Conservation (phyloP, 2,797 vertebrate genomes). For the Poeciliopsis infans region DNA sequence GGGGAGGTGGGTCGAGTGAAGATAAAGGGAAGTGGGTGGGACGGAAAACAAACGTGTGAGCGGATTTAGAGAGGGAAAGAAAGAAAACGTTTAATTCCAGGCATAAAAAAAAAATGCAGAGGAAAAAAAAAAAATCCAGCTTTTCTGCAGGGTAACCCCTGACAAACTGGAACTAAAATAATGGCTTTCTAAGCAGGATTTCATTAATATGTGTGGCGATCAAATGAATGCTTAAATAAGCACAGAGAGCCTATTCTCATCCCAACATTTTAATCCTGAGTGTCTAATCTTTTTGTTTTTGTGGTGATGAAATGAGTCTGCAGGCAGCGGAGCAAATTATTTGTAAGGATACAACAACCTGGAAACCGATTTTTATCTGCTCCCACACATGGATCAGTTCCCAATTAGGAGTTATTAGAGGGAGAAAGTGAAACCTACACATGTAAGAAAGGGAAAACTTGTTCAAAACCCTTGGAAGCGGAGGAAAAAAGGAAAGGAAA, state of each 20-base stretch:
- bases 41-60: conserved; percentile 79
- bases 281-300: conserved; percentile 71
- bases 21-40: conserved; percentile 78
- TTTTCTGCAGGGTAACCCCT: conserved; percentile 54
- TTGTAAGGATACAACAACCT: conserved; percentile 72
- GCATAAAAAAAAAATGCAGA: conserved; percentile 43
- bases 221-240: conserved; percentile 57
- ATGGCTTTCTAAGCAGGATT: conserved; percentile 54
- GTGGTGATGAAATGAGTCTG: conserved; percentile 76
- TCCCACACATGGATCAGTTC: conserved; percentile 67
- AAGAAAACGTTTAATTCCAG: conserved; percentile 60
- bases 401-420: conserved; percentile 66
- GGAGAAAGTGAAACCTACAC: conserved; percentile 50
- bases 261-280: conserved; percentile 66
- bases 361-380: conserved; percentile 69
- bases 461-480: conserved; percentile 7
- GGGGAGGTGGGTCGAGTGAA: conserved; percentile 64
- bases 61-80: conserved; percentile 67
- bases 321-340: conserved; percentile 64
- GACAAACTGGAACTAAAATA: conserved; percentile 66
- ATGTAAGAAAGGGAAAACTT: not conserved
- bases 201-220: conserved; percentile 55
- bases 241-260: conserved; percentile 47
- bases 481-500: not conserved
- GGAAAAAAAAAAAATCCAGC: conserved; percentile 13